A percentile compares a stretch with the other conserved stretches of the same genome.
phyloP scores from a whole-genome alignment of 2,113 vertebrate species.

The Dipodomys stephensi region DNA sequence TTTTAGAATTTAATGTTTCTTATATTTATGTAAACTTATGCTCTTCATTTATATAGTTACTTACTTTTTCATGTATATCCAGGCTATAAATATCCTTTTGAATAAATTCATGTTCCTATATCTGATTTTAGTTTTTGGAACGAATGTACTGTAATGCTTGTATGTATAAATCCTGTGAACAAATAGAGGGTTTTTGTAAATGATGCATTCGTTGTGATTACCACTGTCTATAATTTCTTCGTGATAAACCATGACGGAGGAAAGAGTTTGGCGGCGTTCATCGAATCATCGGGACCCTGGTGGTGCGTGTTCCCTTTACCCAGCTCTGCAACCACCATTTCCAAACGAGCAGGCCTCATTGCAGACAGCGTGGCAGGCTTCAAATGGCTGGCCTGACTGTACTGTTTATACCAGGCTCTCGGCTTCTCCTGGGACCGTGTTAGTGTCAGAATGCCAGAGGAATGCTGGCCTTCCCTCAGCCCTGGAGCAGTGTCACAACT shows the following conservation, averaged over 20 bases:
- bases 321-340: conserved; percentile 75
- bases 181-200: conserved; percentile 90
- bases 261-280: conserved; percentile 85
- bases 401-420: conserved; percentile 70
- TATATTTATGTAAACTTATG: conserved; percentile 94
- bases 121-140: conserved; percentile 85
- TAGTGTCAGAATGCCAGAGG: neutral
- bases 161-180: conserved; percentile 86
- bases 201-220: conserved; percentile 90
- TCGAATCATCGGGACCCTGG: conserved; percentile 80
- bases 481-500: neutral
- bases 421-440: conserved; percentile 24
- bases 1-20: conserved; percentile 94
- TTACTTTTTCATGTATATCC: conserved; percentile 86
- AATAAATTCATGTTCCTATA: conserved; percentile 82
- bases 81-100: conserved; percentile 82
- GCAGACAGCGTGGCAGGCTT: conserved; percentile 57
- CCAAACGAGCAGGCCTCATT: conserved; percentile 52
- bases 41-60: conserved; percentile 89
- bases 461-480: too few species aligned
- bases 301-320: conserved; percentile 78
- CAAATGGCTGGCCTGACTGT: conserved; percentile 72
- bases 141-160: conserved; percentile 90
- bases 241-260: conserved; percentile 84
- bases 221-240: conserved; percentile 84